These are phyloP conservation scores for Archips xylosteana DNA, from an alignment of 2,888 invertebrate genomes.

Conservation along the genomic window DNA sequence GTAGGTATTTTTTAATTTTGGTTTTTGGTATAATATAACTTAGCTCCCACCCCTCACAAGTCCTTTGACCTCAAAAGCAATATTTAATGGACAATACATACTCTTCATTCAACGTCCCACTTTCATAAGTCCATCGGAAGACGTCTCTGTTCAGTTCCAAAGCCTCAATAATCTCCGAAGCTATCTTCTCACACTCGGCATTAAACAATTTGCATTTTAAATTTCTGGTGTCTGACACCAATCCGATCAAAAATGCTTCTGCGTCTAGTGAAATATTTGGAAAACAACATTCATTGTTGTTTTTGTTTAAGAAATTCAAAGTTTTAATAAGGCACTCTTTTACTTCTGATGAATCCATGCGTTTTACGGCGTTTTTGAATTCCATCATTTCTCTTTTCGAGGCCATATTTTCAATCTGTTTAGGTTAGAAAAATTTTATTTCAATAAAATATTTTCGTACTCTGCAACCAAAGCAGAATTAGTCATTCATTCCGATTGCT, in stretches of 20 bases:
- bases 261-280: conserved; percentile 43
- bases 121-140: conserved; percentile 46
- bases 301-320: conserved; percentile 48
- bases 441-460: not conserved
- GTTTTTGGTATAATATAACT: no score
- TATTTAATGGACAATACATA: no score
- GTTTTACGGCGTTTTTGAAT: conserved; percentile 41
- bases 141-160: conserved; percentile 46
- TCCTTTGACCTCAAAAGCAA: no score
- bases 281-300: conserved; percentile 48
- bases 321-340: conserved; percentile 47
- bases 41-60: no score
- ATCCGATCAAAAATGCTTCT: conserved; percentile 50
- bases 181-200: conserved; percentile 38
- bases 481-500: no score
- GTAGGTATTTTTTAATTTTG: no score
- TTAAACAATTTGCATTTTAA: conserved; percentile 45
- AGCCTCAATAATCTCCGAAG: conserved; percentile 46
- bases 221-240: conserved; percentile 47
- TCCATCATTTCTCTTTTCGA: conserved; percentile 20
- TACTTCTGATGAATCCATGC: conserved; percentile 43
- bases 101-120: conserved; percentile 44
- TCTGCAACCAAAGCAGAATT: no score
- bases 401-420: not conserved
- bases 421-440: no score